Percentiles rank a stretch among this genome's conserved stretches.
Evolutionary conservation across 2,797 vertebrate genomes (phyloP).

Genomic region (Notamacropus eugenii): DNA sequence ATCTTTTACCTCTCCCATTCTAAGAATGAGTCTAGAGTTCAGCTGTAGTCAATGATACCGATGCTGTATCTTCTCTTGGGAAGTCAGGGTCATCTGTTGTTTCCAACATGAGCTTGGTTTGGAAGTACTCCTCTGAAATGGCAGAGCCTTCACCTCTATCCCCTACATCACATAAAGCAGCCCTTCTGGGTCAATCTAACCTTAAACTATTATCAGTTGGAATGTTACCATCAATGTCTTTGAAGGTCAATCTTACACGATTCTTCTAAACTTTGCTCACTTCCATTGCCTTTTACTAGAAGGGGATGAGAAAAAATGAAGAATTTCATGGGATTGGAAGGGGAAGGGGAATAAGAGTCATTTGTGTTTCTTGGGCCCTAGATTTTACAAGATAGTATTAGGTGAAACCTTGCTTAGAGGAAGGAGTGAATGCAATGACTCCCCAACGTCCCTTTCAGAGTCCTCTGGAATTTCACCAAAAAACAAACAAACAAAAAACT

Average conservation of each 20-base stretch:
- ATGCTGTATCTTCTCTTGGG: neutral
- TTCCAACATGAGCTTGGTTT: neutral
- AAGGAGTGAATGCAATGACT: neutral
- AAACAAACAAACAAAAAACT: neutral
- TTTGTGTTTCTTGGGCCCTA: neutral
- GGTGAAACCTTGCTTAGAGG: neutral
- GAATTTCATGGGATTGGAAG: neutral
- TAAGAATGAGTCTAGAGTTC: neutral
- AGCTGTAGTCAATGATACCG: neutral
- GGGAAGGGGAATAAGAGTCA: neutral
- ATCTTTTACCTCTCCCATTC: neutral
- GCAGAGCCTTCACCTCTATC: neutral
- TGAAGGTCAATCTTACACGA: neutral
- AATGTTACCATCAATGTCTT: neutral
- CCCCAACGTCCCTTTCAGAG: neutral
- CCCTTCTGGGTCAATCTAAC: neutral
- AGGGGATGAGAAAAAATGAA: neutral
- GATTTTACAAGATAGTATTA: neutral
- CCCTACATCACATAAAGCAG: neutral
- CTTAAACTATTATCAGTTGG: neutral
- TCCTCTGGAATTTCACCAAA: slow-evolving; percentile 6
- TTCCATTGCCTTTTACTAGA: slow-evolving; percentile 23
- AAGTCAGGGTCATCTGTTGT: neutral
- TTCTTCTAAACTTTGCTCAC: neutral
- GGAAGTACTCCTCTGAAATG: neutral